Percentiles rank a stretch among this genome's conserved stretches.
phyloP scores from a whole-genome alignment of 2,888 invertebrate genomes.

The Lasius fuliginosus region DNA sequence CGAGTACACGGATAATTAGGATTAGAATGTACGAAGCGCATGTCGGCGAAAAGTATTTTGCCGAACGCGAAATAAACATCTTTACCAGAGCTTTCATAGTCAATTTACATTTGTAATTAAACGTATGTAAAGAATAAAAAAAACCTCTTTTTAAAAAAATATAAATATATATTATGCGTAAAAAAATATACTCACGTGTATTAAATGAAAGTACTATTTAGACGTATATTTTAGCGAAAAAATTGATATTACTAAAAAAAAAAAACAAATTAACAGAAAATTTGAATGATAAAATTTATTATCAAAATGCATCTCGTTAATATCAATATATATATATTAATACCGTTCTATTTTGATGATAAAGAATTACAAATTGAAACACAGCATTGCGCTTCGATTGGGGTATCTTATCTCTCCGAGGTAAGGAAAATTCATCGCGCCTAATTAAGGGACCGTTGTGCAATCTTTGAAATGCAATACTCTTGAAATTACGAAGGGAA shows the following conservation, averaged over 20 bases:
- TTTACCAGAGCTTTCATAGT: background rate
- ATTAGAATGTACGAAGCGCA: conserved; percentile 32
- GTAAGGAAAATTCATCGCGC: background rate
- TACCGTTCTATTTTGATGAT: background rate
- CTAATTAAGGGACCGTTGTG: background rate
- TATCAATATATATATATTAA: too few relatives aligned
- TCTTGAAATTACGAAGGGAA: background rate
- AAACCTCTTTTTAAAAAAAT: background rate
- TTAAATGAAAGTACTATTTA: background rate
- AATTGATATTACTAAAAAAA: background rate
- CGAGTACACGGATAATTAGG: conserved; percentile 50
- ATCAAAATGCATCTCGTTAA: background rate
- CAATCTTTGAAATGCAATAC: background rate
- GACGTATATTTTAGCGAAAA: background rate
- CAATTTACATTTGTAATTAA: background rate
- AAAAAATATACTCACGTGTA: background rate
- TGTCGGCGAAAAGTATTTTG: background rate
- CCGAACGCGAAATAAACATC: background rate
- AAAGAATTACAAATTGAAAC: background rate
- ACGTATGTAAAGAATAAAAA: background rate
- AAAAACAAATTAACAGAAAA: background rate
- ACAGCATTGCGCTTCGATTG: too few relatives aligned
- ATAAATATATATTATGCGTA: background rate
- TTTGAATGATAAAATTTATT: background rate
- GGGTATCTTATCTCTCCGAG: background rate